Conservation (phyloP, 2,888 invertebrate species). For the Chrysotoxum bicinctum region DNA sequence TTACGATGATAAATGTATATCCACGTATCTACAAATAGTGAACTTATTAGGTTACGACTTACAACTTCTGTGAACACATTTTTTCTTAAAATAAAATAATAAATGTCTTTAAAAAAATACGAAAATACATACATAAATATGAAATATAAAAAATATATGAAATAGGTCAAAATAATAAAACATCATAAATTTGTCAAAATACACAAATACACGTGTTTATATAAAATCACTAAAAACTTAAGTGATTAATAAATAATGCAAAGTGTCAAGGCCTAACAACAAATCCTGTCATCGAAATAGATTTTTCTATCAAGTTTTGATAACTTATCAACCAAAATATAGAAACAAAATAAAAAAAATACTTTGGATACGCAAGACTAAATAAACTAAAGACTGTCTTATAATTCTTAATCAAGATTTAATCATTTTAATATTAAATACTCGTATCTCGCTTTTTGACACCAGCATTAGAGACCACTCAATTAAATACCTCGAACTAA, state of each 20-base stretch:
- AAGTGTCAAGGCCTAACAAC: not conserved
- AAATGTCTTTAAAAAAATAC: no score
- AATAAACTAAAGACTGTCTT: not conserved
- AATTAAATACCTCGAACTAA: not conserved
- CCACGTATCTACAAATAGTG: no score
- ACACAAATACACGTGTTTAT: not conserved
- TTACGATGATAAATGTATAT: no score
- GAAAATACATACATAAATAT: no score
- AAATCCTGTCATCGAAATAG: no score
- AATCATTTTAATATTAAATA: not conserved
- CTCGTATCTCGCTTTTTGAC: not conserved
- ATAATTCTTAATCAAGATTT: not conserved
- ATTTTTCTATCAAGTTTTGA: no score
- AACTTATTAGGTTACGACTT: no score
- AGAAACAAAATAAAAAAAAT: not conserved
- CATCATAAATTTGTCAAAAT: not conserved
- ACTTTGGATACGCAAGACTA: not conserved
- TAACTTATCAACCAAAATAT: no score
- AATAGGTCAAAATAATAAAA: constrained; percentile 4
- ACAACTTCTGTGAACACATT: no score
- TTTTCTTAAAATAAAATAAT: no score
- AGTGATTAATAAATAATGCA: not conserved
- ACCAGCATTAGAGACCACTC: not conserved
- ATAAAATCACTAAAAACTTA: not conserved
- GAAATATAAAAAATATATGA: no score